Evolutionary conservation across 2,113 vertebrate species (phyloP), one percentile per base, ranked within the genome.

Genomic region (Macrotis lagotis): DNA sequence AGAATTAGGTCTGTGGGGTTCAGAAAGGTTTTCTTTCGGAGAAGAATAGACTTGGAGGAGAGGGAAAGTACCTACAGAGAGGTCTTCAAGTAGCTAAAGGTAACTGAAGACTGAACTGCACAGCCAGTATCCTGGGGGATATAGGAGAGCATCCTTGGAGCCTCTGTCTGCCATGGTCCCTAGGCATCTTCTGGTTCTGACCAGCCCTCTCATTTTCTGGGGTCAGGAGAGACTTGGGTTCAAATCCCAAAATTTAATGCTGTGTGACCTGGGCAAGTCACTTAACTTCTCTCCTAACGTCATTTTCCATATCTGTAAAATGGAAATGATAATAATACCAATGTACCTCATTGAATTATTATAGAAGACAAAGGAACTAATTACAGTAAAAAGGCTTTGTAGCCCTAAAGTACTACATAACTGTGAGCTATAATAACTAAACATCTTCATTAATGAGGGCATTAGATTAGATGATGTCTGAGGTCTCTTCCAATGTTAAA

Each of bases 1-100:
- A 91, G 12, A 2, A 50, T 10, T 31, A 0, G 7, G 88, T 44
- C 1, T 4, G 24, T 0, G 8, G 5, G 0, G 49, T 25, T 89
- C 88, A 83, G 66, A 19, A 83, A 83, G 16, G 31, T 6, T n/a
- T 66, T 66, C 14, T 74, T 66, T 66, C 37, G 5, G 55, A 66
- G 4, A n/a, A 74, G 59, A n/a, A 22, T 44, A 74, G 66, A 74
- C 19, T 4, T 74, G 66, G 5, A 74, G 66, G 66, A 37, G 37
- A 44, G 55, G 53, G 14, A n/a, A 74, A n/a, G 59, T n/a, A n/a
- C 59, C 31, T 74, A n/a, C 14, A 74, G 28, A 37, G 37, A 74
- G 31, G 28, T 9, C 55, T 59, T 59, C 28, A 10, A 37, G 55
- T 37, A 1, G 44, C 25, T 10, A 52, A 28, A 89, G n/a, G 19